Percentiles rank a stretch among this genome's conserved stretches.
Evolutionary conservation across 2,797 vertebrate species (phyloP).

Genomic region (Atherinosoma microstoma): DNA sequence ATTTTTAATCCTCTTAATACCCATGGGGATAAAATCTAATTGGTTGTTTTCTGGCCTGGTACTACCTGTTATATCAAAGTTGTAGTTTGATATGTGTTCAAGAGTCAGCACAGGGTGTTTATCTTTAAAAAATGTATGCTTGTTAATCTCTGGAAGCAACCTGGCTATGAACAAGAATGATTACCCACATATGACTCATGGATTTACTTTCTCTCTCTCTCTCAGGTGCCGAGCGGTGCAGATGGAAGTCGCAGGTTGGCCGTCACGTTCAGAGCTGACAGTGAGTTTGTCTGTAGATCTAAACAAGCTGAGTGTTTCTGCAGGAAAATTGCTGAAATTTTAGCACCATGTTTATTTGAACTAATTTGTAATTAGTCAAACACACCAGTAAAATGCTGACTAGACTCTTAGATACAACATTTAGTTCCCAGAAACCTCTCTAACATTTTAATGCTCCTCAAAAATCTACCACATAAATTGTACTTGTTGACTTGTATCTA

Average conservation of each 20-base stretch:
- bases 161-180: neutral
- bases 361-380: neutral
- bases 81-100: neutral
- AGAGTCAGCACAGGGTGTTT: neutral
- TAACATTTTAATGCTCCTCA: neutral
- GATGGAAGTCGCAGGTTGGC: slow-evolving; percentile 74
- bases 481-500: neutral
- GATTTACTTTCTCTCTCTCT: neutral
- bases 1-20: neutral
- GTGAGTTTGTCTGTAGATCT: slow-evolving; percentile 68
- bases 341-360: neutral
- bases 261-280: slow-evolving; percentile 81
- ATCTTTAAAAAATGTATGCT: neutral
- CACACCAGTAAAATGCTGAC: neutral
- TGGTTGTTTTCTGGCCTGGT: neutral
- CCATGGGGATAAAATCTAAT: neutral
- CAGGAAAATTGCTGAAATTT: neutral
- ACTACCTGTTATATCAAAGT: neutral
- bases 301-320: neutral
- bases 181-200: neutral
- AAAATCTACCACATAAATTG: slow-evolving; percentile 8
- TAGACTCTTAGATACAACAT: neutral
- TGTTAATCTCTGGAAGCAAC: neutral
- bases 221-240: slow-evolving; percentile 66
- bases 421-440: neutral